Evolutionary conservation across 2,888 invertebrate genomes (phyloP), one percentile per base, ranked within the genome.

Genomic region (Conops quadrifasciatus): DNA sequence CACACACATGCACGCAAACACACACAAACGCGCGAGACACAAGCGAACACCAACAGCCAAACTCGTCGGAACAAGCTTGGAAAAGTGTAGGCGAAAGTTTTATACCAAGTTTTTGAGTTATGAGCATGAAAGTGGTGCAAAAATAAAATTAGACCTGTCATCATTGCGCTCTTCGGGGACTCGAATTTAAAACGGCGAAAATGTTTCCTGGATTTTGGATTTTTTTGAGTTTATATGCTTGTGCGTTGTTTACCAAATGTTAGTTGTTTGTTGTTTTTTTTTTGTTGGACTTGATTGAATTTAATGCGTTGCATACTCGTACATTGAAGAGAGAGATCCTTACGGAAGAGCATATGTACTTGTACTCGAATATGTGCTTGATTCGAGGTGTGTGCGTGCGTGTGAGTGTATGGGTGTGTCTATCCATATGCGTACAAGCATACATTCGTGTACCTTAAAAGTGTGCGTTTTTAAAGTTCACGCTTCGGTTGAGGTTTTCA

Each of bases 101-200:
- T 76, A 73, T 77, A 63, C 78, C 78, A 82, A 83, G 81, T 82
- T 82, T 83, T 80, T 82, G 81, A 82, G 79, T 83, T 83, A 82
- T 82, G 82, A 62, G 68, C 81, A 83, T 80, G 79, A 80, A 80
- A 82, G 82, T 81, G 82, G 75, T 68, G 62, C 68, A 24, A 68
- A 68, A 67, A 67, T 49, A 67, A 68, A 68, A 68, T 60, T 60
- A 36, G 36, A 68, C 51, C 43, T 43, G 58, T 58, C 43, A 43
- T 67, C 66, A 26, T 30, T 19, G 66, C 3, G 30, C 30, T 28
- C 43, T 26, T 43, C 24, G 19, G 62, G 43, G 26, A 36, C 19
- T 51, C 47, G 68, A 62, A 68, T 68, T 68, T 68, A 19, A 66
- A 36, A 36, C 9, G 36, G 36, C 26, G 4, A 36, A 36, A 24